Base-by-base conservation (phyloP, 2,888 invertebrate genomes). In the Eristalinus aeneus region DNA sequence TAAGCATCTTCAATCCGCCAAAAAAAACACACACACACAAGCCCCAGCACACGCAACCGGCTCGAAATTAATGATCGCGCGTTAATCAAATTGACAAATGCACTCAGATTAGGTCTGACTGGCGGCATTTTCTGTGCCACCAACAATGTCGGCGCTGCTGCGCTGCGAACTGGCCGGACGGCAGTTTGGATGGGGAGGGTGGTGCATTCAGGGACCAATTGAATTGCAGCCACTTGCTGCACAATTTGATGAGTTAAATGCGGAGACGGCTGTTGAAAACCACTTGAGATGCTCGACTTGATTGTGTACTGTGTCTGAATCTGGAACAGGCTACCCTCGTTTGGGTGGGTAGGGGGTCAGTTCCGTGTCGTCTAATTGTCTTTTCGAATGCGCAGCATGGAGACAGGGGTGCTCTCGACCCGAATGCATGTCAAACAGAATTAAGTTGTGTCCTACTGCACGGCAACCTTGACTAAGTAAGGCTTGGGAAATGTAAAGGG, bases 81-180 rank as follows among this genome's bases (percentile, higher is more conserved):
- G 75, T 85, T 85, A 80, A 85, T 85, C 80, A 85, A 85, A 76
- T 80, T 85, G 84, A 85, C 84, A 85, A 85, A 84, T 76, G 67
- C 79, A 75, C 65, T 79, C 80, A 76, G 80, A 72, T 85, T 75
- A 72, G 72, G 75, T 72, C 76, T 31, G 68, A 72, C 39, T 80
- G 84, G 53, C 53, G 75, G 83, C 32, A 60, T 83, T 74, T 78
- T 46, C 63, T 23, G 36, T 46, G 60, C 60, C 71, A 74, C 39
- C 58, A 46, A 46, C 34, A 34, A 34, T 10, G 34, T 9, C 39
- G 12, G 12, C n/a, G 3, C 12, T 0, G 46, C 0, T 34, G 0
- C 2, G 46, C 8, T 0, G 46, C 16, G 4, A 1, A 16, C 8
- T 8, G 46, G 16, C 16, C 8, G 2, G 16, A n/a, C 8, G n/a